Evolutionary conservation across 2,797 vertebrate species (phyloP).

Genomic region (Amphiprion clarkii): DNA sequence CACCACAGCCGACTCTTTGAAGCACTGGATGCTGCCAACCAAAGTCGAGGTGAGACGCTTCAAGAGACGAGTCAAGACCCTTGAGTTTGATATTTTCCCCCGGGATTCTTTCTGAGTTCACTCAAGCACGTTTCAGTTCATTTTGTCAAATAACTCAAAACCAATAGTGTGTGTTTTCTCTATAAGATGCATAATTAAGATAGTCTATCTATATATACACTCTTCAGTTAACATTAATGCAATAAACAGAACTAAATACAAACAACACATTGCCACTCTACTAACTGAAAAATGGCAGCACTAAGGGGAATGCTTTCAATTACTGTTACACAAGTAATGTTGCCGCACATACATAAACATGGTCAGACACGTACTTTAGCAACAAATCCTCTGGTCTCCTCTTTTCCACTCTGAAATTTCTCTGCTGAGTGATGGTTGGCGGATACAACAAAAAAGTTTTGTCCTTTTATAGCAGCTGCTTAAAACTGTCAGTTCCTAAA

Average conservation of each 20-base stretch:
- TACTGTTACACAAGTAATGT: conserved; percentile 14
- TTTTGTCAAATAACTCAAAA: not conserved
- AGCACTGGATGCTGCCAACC: conserved; percentile 91
- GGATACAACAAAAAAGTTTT: not conserved
- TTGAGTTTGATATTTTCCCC: not conserved
- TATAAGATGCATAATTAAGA: not conserved
- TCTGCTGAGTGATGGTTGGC: not conserved
- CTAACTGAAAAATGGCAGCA: conserved; percentile 6
- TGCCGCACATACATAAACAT: conserved; percentile 9
- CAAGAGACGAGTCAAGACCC: not conserved
- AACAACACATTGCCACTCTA: not conserved
- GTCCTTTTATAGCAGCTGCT: not conserved
- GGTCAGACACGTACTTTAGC: not conserved
- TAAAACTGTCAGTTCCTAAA: not conserved
- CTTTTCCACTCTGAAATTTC: not conserved
- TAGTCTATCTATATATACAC: not conserved
- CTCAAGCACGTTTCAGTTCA: not conserved
- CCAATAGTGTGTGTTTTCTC: not conserved
- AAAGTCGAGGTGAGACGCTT: conserved; percentile 88
- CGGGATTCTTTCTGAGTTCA: not conserved
- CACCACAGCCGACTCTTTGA: conserved; percentile 87
- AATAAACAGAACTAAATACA: not conserved
- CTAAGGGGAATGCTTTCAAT: conserved; percentile 10
- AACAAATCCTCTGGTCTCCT: conserved; percentile 4
- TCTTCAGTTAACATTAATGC: conserved; percentile 7